These are phyloP conservation scores for Peromyscus melanophrys DNA, from an alignment of 2,797 vertebrate species.

Conservation along the genomic window DNA sequence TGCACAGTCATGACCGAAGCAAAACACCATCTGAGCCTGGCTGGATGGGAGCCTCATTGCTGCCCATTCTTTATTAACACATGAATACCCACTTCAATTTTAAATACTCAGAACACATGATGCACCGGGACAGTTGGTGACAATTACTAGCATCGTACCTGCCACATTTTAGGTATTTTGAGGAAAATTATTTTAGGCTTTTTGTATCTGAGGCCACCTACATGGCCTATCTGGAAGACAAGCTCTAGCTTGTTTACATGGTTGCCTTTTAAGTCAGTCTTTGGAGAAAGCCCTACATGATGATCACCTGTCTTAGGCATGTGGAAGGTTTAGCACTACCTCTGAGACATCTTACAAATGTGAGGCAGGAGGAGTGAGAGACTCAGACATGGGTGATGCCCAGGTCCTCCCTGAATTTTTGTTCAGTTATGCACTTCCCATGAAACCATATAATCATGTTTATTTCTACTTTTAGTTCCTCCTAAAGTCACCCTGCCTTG, in stretches of 20 bases:
- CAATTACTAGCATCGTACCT: neutral
- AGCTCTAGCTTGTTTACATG: neutral
- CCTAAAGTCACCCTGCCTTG: neutral
- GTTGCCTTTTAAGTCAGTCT: neutral
- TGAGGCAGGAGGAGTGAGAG: neutral
- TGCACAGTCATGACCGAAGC: neutral
- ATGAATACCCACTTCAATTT: neutral
- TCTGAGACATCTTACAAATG: neutral
- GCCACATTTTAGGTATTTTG: neutral
- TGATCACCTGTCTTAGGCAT: neutral
- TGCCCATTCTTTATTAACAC: neutral
- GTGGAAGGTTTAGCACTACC: neutral
- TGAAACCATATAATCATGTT: neutral
- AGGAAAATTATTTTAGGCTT: neutral
- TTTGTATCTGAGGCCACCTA: neutral
- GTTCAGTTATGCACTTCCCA: neutral
- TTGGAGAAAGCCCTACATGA: neutral
- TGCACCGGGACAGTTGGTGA: neutral
- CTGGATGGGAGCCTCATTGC: neutral
- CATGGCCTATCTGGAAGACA: neutral
- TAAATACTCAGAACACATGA: neutral
- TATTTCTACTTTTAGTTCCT: neutral
- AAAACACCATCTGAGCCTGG: neutral
- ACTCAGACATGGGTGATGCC: neutral
- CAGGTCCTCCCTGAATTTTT: neutral